Conservation (phyloP, 2,797 vertebrate species). For the Sebastes kiyomatsui region DNA sequence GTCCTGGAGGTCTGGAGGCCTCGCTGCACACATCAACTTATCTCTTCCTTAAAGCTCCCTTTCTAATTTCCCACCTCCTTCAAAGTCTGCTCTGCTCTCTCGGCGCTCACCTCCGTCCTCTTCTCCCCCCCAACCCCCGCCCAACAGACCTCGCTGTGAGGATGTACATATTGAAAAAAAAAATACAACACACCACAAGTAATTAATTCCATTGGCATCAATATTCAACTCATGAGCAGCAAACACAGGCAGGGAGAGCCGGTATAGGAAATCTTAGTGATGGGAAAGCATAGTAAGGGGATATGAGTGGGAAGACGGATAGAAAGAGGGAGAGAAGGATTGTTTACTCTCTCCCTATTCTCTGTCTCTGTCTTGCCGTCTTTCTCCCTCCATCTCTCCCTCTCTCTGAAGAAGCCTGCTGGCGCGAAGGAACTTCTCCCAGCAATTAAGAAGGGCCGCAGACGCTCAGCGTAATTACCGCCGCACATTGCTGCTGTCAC, state of each 20-base stretch:
- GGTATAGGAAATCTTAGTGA: conserved; percentile 63
- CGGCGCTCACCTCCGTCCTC: conserved; percentile 23
- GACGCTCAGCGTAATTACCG: conserved; percentile 80
- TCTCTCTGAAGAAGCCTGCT: conserved; percentile 69
- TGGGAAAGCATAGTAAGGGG: conserved; percentile 47
- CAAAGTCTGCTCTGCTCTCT: conserved; percentile 73
- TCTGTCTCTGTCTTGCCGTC: conserved; percentile 46
- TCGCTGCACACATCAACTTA: conserved; percentile 80
- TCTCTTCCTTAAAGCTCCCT: conserved; percentile 80
- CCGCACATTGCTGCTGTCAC: conserved; percentile 81
- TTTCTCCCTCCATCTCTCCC: conserved; percentile 35
- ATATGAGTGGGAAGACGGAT: conserved; percentile 59
- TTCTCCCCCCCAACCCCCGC: background rate
- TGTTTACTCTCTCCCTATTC: conserved; percentile 67
- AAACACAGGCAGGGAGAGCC: conserved; percentile 53
- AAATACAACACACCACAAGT: conserved; percentile 64
- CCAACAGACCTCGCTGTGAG: conserved; percentile 58
- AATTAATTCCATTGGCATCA: conserved; percentile 85
- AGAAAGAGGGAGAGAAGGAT: conserved; percentile 42
- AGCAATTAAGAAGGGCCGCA: conserved; percentile 82
- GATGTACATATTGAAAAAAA: conserved; percentile 66
- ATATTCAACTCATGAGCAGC: conserved; percentile 79
- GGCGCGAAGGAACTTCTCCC: conserved; percentile 79
- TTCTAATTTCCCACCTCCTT: conserved; percentile 84
- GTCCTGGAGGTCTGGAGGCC: conserved; percentile 79